Percentiles rank a stretch among this genome's conserved stretches.
These are phyloP conservation scores for Drosophila lacertosa DNA, from an alignment of 1,140 invertebrate genomes.

Conservation along the genomic window DNA sequence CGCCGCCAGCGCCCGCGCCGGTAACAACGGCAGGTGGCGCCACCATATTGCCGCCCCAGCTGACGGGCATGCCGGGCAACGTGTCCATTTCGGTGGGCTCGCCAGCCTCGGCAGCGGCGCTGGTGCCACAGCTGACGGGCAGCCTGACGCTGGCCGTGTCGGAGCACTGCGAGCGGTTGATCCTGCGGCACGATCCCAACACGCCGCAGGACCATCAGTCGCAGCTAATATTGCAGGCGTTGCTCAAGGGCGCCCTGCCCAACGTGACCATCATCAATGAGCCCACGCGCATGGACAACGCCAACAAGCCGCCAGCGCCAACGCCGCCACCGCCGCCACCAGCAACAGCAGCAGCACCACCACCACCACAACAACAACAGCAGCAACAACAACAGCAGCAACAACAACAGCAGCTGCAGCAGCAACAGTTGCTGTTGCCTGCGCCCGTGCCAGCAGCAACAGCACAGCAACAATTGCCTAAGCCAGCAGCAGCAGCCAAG, in stretches of 20 bases:
- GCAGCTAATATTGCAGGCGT: constrained; percentile 78
- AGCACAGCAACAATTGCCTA: constrained; percentile 30
- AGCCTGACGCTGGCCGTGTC: constrained; percentile 78
- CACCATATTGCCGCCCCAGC: constrained; percentile 67
- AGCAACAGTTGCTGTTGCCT: constrained; percentile 19
- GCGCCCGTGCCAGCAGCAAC: constrained; percentile 20
- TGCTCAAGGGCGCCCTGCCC: constrained; percentile 79
- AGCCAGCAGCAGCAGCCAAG: constrained; percentile 43
- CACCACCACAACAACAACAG: constrained; percentile 22
- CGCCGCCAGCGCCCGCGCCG: constrained; percentile 25
- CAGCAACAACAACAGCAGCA: constrained; percentile 39
- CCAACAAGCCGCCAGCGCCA: constrained; percentile 42
- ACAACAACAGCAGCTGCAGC: constrained; percentile 27
- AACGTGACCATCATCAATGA: constrained; percentile 84
- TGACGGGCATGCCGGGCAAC: constrained; percentile 72
- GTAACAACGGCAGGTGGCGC: constrained; percentile 56
- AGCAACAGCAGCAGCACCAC: constrained; percentile 9
- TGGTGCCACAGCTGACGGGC: constrained; percentile 80
- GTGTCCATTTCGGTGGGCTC: constrained; percentile 79
- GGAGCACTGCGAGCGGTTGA: constrained; percentile 79
- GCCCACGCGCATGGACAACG: constrained; percentile 65
- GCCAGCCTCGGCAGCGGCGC: constrained; percentile 67
- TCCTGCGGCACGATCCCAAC: constrained; percentile 81
- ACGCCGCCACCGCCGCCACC: constrained; percentile 14
- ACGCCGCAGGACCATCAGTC: constrained; percentile 82